Evolutionary conservation across 2,113 vertebrate genomes (phyloP), one percentile per base, ranked within the genome.

Genomic region (Cyprinodon tularosa): DNA sequence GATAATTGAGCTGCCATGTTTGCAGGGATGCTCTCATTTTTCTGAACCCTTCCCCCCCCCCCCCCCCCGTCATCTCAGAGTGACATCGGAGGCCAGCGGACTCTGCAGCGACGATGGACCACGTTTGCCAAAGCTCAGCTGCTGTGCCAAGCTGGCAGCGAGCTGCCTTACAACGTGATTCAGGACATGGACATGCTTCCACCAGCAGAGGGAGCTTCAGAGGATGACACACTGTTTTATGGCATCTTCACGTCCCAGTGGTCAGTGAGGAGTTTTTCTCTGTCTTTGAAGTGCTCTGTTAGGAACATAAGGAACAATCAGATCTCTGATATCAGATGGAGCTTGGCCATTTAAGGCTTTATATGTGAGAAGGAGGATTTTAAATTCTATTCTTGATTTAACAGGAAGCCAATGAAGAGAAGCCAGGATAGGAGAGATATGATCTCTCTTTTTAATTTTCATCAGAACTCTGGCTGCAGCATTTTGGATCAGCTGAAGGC

Each of bases 101-200:
- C 94, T 4, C 86, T 95, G 22, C 94, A 95, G 84, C 81, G 90
- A 3, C 92, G 94, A 76, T 95, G 94, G 94, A 95, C 94, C 66
- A 95, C 94, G 0, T 95, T 95, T 44, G 89, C 92, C 57, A 95
- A 95, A 88, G 93, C 94, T 68, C 94, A 93, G 87, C 90, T 95
- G 13, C 68, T 94, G 42, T 95, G 94, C 63, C 91, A 94, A 87
- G 72, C 90, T 10, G 75, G 63, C 9, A 84, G 68, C 0, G 92
- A 95, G 88, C 89, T 95, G 73, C 94, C 94, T 13, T 95, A 94
- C 84, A 95, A 94, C 22, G 81, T 95, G 62, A 79, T 95, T 68
- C 92, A 93, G 81, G 94, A 95, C 71, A 83, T 95, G 0, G 86
- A 89, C 84, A 85, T 66, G 63, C 91, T 95, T 50, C 81, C 80